Base-by-base conservation (phyloP, 2,888 invertebrate species). In the Mythimna impura region DNA sequence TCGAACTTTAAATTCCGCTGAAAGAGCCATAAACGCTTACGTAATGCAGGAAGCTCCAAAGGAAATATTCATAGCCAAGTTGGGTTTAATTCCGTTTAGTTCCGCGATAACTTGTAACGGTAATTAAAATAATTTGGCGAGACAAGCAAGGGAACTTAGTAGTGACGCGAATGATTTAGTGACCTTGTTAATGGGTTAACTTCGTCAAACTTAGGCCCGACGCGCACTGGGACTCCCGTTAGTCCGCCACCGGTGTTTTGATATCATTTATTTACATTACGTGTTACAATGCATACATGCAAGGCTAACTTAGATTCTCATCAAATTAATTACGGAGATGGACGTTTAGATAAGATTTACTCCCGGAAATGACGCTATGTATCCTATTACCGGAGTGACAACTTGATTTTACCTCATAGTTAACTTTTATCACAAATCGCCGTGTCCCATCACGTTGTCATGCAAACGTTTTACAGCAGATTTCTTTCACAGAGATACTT, bases 81-180 rank as follows among this genome's bases (percentile, higher is more conserved):
- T 81, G 75, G 76, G 80, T 64, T 80, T 82, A 78, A 74, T 81
- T 79, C 68, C 78, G 86, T 82, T 87, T 86, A 85, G 85, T 84
- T 86, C 67, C 73, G 73, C 71, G 82, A 87, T 89, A 85, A 90
- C 87, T 90, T 87, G 86, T 85, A 83, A 85, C 84, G 87, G 89
- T 92, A 93, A 92, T 94, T 91, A 93, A 94, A 94, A 94, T 93
- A 91, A 93, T 93, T 93, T 89, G 86, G 86, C 83, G 88, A 88
- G 91, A 90, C 91, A 90, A 90, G 90, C 87, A 79, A 88, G 89
- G 87, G 86, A 91, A 91, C 88, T 92, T 90, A 87, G 86, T 80
- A 91, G 90, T 92, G 91, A 92, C 90, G 89, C 89, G 89, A 92
- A 93, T 94, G 94, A 95, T 94, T 94, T 94, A 94, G 91, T 92